Evolutionary conservation across 2,888 invertebrate genomes (phyloP).

Genomic region (Catocala sponsa): DNA sequence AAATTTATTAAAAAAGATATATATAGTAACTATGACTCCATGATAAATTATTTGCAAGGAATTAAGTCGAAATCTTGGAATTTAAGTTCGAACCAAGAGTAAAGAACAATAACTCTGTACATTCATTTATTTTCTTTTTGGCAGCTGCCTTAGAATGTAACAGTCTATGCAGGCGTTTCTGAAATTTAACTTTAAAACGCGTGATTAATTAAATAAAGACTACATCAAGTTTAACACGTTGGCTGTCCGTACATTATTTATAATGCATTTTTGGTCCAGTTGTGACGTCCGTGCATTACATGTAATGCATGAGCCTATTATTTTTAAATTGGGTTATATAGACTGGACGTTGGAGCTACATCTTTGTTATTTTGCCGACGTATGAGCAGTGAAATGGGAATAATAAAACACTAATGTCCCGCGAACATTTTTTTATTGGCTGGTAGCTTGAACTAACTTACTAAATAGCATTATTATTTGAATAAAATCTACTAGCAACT

Average conservation of each 20-base stretch:
- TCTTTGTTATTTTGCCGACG: slow-evolving; percentile 22
- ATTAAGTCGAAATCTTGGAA: no score
- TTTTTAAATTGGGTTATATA: slow-evolving; percentile 21
- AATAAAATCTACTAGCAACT: slow-evolving; percentile 19
- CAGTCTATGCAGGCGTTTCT: no score
- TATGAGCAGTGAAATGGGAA: slow-evolving; percentile 27
- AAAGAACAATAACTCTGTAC: no score
- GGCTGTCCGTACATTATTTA: slow-evolving; percentile 13
- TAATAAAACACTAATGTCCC: slow-evolving; percentile 26
- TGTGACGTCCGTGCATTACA: slow-evolving; percentile 18
- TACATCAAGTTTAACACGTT: slow-evolving; percentile 12
- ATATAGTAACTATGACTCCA: no score
- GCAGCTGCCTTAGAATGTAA: no score
- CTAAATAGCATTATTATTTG: background rate
- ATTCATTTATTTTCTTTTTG: no score
- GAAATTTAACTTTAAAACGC: no score
- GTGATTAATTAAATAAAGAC: no score
- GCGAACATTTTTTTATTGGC: background rate
- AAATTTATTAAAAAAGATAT: no score
- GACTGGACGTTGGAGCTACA: slow-evolving; percentile 25
- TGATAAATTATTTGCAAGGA: no score
- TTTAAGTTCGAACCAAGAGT: no score
- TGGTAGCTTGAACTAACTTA: background rate
- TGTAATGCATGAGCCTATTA: slow-evolving; percentile 10
- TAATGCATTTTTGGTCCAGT: slow-evolving; percentile 17